Conservation (phyloP, 2,113 vertebrate species). For the Siniperca knerii region DNA sequence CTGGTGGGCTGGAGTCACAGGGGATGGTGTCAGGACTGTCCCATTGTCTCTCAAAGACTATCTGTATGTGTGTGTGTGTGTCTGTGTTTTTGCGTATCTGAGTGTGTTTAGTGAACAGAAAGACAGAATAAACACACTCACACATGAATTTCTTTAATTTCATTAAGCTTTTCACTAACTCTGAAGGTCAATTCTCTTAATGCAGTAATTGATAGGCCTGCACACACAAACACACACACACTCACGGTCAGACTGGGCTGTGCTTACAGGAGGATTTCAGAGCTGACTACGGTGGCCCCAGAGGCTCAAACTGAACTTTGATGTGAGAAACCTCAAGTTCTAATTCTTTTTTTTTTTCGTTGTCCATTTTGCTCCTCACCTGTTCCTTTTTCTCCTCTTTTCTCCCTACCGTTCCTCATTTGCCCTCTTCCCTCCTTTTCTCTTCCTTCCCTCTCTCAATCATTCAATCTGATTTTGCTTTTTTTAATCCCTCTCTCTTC, state of each 20-base stretch:
- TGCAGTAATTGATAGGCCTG: constrained; percentile 45
- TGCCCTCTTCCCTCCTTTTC: background rate
- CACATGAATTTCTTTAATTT: too few species aligned
- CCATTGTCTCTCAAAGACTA: too few species aligned
- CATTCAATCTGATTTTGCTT: background rate
- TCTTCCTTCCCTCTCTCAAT: background rate
- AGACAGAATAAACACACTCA: too few species aligned
- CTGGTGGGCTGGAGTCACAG: too few species aligned
- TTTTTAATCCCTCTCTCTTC: too few species aligned
- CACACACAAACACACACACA: background rate
- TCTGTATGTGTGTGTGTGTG: too few species aligned
- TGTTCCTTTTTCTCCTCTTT: too few species aligned
- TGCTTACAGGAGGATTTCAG: constrained; percentile 8
- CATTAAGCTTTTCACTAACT: constrained; percentile 30
- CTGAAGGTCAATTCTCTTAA: constrained; percentile 48
- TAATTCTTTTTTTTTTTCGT: background rate
- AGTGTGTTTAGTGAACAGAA: too few species aligned
- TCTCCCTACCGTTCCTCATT: background rate
- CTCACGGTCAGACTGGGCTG: background rate
- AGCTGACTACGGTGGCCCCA: background rate
- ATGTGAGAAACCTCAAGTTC: background rate
- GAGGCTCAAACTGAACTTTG: constrained; percentile 25
- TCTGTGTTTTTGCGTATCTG: too few species aligned
- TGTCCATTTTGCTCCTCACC: background rate
- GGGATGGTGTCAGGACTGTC: too few species aligned